Base-by-base conservation (phyloP, 2,797 vertebrate genomes). In the Coregonus suidteri region DNA sequence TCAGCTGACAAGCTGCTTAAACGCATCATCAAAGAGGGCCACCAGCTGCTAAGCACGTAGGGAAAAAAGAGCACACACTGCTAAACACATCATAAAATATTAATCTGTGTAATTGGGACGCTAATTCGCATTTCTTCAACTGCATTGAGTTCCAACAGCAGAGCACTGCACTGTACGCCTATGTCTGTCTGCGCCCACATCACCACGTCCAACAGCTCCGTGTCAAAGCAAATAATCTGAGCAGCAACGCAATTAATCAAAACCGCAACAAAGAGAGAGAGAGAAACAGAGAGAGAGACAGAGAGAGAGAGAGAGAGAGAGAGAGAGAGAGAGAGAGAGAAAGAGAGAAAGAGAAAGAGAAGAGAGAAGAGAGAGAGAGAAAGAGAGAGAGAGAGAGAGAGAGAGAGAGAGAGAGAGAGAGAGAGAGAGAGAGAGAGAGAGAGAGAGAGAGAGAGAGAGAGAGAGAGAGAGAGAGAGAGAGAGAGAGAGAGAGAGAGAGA, bases 21-120 rank as follows among this genome's bases (percentile, higher is more conserved):
- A 25, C 25, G 25, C 25, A 25, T 25, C 25, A 25, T 25, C 25
- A 25, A 25, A 25, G 25, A 25, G 25, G 25, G 25, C 25, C 25
- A 25, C 25, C 25, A 25, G 25, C 25, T 25, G 25, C 25, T 25
- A 25, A 25, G 25, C 25, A 66, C 18, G 66, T 77, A 81, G 71
- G 41, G 41, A 9, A 9, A 41, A 41, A 41, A 41, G 81, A 37
- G 64, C 77, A 54, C 75, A 72, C 35, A 62, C 69, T 13, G 66
- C 79, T 59, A 75, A 84, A 83, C 73, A 73, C 75, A 74, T 81
- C 81, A 84, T 84, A 18, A 89, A 88, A 87, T 84, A 88, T 86
- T 85, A 77, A 86, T 84, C 79, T 62, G 41, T 62, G 69, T 74
- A 82, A 84, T 77, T 87, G 79, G 71, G 81, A 73, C 41, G 75